phyloP scores from a whole-genome alignment of 1,140 invertebrate genomes.

The Caenorhabditis inopinata region DNA sequence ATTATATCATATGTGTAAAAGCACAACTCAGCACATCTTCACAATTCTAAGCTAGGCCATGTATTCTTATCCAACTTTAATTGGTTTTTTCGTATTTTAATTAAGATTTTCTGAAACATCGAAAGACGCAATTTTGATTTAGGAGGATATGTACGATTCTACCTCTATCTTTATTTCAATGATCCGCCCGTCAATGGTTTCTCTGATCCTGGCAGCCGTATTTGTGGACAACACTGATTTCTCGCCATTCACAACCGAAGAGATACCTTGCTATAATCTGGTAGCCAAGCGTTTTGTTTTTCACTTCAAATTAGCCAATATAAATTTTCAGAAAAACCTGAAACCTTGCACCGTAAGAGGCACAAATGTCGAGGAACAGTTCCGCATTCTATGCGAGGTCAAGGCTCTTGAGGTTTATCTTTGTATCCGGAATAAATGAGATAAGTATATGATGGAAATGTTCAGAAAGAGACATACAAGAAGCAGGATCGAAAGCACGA shows the following conservation, averaged over 20 bases:
- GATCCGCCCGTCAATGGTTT: background rate
- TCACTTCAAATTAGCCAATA: too few species aligned
- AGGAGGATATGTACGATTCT: background rate
- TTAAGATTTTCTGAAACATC: background rate
- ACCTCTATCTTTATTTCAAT: background rate
- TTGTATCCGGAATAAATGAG: background rate
- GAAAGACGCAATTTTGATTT: too few species aligned
- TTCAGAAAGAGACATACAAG: too few species aligned
- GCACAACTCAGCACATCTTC: too few species aligned
- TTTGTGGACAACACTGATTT: background rate
- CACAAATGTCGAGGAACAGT: background rate
- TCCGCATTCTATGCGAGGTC: background rate
- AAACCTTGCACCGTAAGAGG: background rate
- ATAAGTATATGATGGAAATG: background rate
- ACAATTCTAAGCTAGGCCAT: too few species aligned
- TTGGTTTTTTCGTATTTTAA: too few species aligned
- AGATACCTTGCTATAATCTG: background rate
- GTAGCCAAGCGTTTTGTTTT: background rate
- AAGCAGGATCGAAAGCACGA: too few species aligned
- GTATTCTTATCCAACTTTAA: too few species aligned
- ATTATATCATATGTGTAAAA: too few species aligned
- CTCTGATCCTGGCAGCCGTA: background rate
- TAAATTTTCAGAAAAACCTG: too few species aligned
- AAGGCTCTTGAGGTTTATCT: background rate
- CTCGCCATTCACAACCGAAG: background rate